Conservation (phyloP, 2,113 vertebrate species). For the Uria lomvia region DNA sequence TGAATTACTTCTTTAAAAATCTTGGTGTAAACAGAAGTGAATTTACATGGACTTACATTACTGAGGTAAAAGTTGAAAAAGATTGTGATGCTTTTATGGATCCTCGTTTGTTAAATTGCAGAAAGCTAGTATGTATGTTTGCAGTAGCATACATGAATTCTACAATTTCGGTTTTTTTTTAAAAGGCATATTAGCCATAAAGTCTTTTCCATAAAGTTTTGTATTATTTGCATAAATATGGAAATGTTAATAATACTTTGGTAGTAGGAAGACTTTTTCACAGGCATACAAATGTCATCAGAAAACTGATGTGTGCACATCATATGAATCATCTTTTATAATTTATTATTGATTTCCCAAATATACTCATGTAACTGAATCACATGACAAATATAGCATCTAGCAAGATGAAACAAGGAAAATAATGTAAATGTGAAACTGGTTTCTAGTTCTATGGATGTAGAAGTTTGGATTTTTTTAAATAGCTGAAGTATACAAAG, state of each 20-base stretch:
- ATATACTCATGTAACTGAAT: neutral
- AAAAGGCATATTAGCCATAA: neutral
- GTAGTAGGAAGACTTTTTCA: neutral
- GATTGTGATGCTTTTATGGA: neutral
- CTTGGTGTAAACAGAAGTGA: neutral
- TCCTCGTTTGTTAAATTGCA: neutral
- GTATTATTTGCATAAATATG: neutral
- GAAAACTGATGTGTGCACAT: neutral
- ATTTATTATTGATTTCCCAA: neutral
- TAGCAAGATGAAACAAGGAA: neutral
- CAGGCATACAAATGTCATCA: neutral
- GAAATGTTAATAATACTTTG: neutral
- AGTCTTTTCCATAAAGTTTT: neutral
- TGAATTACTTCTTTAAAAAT: neutral
- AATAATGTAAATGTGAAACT: neutral
- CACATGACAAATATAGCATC: neutral
- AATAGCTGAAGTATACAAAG: neutral
- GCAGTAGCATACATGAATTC: neutral
- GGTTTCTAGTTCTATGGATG: neutral
- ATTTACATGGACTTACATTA: neutral
- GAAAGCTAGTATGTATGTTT: neutral
- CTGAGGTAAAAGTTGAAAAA: neutral
- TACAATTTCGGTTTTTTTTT: neutral
- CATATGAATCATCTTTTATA: neutral
- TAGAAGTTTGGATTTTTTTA: neutral